Evolutionary conservation across 2,888 invertebrate genomes (phyloP), one percentile per base, ranked within the genome.

Genomic region (Balanococcus diminutus): DNA sequence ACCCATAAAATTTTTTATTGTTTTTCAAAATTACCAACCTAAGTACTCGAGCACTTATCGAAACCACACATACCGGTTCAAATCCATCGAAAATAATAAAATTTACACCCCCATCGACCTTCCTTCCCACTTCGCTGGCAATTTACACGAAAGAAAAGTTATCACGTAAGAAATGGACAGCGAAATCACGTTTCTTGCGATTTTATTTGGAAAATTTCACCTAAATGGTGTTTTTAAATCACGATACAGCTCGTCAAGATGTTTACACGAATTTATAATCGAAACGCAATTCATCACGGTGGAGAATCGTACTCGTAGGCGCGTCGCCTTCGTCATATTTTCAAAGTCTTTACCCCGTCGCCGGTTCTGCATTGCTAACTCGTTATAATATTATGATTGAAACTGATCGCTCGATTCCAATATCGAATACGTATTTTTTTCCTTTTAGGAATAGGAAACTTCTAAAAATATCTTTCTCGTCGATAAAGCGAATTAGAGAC

Each of bases 251-350:
- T n/a, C n/a, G n/a, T 51, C 16, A 14, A 51, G 61, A 61, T 61
- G 61, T 61, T 22, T 61, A 61, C 61, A 61, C 61, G 25, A 25
- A 61, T 25, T 61, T 61, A 25, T 61, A 22, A 61, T 61, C 61
- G 61, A 25, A 22, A 61, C 61, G 61, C 16, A 61, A 61, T 61
- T 8, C 61, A 61, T 61, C 56, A 14, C 14, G 14, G n/a, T n/a
- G n/a, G n/a, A 51, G 5, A 16, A 51, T 51, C n/a, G 51, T 51
- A 3, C n/a, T 61, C 25, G 61, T 25, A 61, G 61, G 25, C 22
- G 61, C 25, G 61, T 61, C 61, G 61, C 61, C 51, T 51, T 51
- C 51, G 51, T 51, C 51, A 51, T 51, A 51, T 51, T 51, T 51
- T n/a, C 51, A n/a, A 51, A 51, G 61, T 25, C 61, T 46, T 14